phyloP scores from a whole-genome alignment of 2,113 vertebrate genomes.

The Pollachius pollachius region DNA sequence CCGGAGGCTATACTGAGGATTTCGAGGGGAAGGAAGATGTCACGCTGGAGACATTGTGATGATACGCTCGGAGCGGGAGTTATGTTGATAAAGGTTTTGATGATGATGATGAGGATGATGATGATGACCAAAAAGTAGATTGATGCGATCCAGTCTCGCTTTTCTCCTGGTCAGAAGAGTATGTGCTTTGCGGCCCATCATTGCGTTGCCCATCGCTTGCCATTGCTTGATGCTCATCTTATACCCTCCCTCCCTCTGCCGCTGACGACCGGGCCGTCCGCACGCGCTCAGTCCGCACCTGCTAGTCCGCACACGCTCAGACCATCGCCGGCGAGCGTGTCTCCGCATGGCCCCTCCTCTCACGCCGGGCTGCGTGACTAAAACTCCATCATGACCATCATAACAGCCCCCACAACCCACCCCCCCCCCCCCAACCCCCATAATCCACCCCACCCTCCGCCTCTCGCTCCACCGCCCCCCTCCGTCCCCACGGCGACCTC shows the following conservation, averaged over 20 bases:
- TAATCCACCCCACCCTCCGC: not conserved
- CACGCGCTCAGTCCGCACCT: not conserved
- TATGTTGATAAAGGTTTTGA: too few relatives aligned
- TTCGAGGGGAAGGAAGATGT: not conserved
- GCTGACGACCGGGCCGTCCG: slow-evolving; percentile 22
- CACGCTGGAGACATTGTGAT: not conserved
- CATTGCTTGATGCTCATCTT: slow-evolving; percentile 38
- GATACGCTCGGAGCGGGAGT: too few relatives aligned
- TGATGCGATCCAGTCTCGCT: too few relatives aligned
- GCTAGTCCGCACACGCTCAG: not conserved
- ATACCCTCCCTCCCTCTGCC: slow-evolving; percentile 23
- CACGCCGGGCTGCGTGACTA: slow-evolving; percentile 16
- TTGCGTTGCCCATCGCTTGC: slow-evolving; percentile 46
- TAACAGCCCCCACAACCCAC: not conserved
- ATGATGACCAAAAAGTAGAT: too few relatives aligned
- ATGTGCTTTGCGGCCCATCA: slow-evolving; percentile 39
- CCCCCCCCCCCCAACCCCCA: slow-evolving; percentile 47
- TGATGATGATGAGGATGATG: too few relatives aligned
- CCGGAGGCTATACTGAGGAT: not conserved
- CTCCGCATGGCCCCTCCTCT: slow-evolving; percentile 37
- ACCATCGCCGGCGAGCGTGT: slow-evolving; percentile 17
- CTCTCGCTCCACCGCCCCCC: slow-evolving; percentile 3
- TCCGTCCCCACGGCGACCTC: slow-evolving; percentile 5
- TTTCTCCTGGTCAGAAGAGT: not conserved
- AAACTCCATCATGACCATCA: slow-evolving; percentile 1